Percentiles rank a stretch among this genome's conserved stretches.
Conservation (phyloP, 1,140 invertebrate genomes). For the Drosophila funebris region DNA sequence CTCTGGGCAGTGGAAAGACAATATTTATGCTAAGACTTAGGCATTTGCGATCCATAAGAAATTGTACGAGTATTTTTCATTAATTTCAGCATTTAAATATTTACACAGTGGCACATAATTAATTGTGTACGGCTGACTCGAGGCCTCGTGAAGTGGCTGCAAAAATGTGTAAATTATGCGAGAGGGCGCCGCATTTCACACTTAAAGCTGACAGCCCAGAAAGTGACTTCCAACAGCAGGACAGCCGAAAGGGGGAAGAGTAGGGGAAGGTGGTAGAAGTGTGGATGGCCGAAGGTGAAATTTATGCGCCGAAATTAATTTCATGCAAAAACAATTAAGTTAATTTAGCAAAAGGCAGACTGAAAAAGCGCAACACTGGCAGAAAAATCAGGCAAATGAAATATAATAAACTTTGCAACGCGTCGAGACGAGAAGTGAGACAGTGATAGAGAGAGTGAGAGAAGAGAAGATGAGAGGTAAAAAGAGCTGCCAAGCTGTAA, state of each 20-base stretch:
- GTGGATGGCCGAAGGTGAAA: conserved; percentile 63
- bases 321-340: conserved; percentile 82
- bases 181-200: conserved; percentile 75
- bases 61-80: conserved; percentile 68
- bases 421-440: neutral
- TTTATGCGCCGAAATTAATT: conserved; percentile 81
- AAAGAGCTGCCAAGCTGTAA: conserved; percentile 32
- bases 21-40: conserved; percentile 60
- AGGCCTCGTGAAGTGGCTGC: conserved; percentile 57
- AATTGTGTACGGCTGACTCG: conserved; percentile 52
- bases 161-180: conserved; percentile 75
- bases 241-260: neutral
- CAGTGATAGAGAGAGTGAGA: neutral
- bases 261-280: neutral
- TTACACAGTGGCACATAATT: conserved; percentile 75
- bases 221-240: neutral
- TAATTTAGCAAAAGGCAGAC: conserved; percentile 75
- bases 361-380: conserved; percentile 64
- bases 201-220: conserved; percentile 67
- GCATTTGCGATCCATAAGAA: conserved; percentile 60
- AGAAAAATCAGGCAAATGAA: conserved; percentile 77
- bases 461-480: neutral
- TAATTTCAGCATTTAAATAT: conserved; percentile 80
- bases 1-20: conserved; percentile 47
- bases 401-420: conserved; percentile 75